phyloP scores from a whole-genome alignment of 1,140 invertebrate species.

The Planococcus citri region DNA sequence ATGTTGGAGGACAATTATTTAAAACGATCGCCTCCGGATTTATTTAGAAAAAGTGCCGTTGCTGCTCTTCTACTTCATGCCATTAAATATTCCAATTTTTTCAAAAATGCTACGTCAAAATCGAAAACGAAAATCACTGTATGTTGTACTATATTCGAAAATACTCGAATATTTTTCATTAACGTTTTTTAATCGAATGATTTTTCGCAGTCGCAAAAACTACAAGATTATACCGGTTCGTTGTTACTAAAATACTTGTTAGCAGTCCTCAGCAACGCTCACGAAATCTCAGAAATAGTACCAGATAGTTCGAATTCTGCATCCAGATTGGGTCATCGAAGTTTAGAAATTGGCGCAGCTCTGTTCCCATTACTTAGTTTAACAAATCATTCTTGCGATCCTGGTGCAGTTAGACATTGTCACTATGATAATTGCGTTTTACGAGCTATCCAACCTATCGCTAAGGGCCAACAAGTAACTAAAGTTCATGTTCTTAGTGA shows the following conservation, averaged over 20 bases:
- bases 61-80: slow-evolving; percentile 53
- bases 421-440: slow-evolving; percentile 39
- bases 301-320: slow-evolving; percentile 31
- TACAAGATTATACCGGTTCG: slow-evolving; percentile 40
- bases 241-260: slow-evolving; percentile 60
- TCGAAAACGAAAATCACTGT: not conserved
- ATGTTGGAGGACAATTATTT: slow-evolving; percentile 58
- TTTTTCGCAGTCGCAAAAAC: slow-evolving; percentile 27
- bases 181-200: not conserved
- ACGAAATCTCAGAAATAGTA: slow-evolving; percentile 49
- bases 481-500: not conserved
- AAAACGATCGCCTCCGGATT: slow-evolving; percentile 51
- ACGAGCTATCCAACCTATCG: slow-evolving; percentile 48
- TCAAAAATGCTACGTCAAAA: slow-evolving; percentile 28
- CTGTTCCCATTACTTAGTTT: slow-evolving; percentile 64
- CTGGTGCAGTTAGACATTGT: slow-evolving; percentile 58
- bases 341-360: slow-evolving; percentile 43
- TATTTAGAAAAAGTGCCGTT: slow-evolving; percentile 58
- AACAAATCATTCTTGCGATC: slow-evolving; percentile 82
- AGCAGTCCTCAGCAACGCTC: slow-evolving; percentile 70
- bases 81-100: slow-evolving; percentile 45
- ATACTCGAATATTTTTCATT: not conserved
- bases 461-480: slow-evolving; percentile 49
- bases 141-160: not conserved
- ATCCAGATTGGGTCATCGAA: slow-evolving; percentile 31